Base-by-base conservation (phyloP, 1,140 invertebrate genomes). In the Acromyrmex charruanus region DNA sequence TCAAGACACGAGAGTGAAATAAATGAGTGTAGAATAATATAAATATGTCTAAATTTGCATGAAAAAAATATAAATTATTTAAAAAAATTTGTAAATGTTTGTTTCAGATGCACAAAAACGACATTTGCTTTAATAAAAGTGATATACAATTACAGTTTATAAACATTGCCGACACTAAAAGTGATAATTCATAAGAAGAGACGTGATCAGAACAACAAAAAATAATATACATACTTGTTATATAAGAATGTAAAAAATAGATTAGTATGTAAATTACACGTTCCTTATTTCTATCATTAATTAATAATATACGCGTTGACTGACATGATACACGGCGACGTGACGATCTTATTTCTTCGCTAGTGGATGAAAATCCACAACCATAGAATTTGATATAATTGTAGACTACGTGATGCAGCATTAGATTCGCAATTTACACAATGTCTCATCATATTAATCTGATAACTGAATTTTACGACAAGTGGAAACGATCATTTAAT, bases 261-360 rank as follows among this genome's bases (percentile, higher is more conserved):
- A 81, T 81, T 81, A 71, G 25, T 25, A 66, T 66, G 21, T 21
- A 44, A 81, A 58, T 71, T 35, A 58, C 10, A n/a, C 21, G 18
- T 31, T 44, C 1, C 35, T 58, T 16, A 25, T n/a, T 68, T 72
- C 7, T 53, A 10, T n/a, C 12, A 16, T 55, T 58, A 81, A 81
- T 81, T 44, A 58, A 12, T 55, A 58, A 14, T 21, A 55, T 44
- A 44, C 35, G 5, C 10, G 21, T 81, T n/a, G 39, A 28, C 59
- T 58, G 51, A 71, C 58, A 44, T 44, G 21, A 71, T 71, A 71
- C 21, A 18, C 58, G 35, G 4, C n/a, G 35, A 18, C 58, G 74
- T 18, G 9, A 25, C 10, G 39, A 79, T n/a, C 21, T 44, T 14
- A n/a, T 71, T 71, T 81, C 66, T 25, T 81, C 21, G 51, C 21